Base-by-base conservation (phyloP, 2,113 vertebrate species). In the Picathartes gymnocephalus region DNA sequence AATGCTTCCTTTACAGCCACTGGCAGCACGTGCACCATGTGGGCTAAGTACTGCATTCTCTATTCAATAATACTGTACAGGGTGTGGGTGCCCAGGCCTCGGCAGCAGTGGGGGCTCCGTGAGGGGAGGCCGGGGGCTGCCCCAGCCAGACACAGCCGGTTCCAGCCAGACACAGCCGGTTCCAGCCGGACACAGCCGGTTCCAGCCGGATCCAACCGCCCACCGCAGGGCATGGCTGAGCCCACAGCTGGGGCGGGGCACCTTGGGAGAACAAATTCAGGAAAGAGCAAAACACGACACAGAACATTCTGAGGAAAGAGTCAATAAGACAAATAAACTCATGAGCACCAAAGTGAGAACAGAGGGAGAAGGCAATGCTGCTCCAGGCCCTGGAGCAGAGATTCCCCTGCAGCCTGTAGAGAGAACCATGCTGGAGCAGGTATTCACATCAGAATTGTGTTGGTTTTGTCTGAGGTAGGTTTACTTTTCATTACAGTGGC, bases 221-320 rank as follows among this genome's bases (percentile, higher is more conserved):
- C 15, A 3, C 8, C 0, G 0, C 37, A 44, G 27, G 24, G 21
- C 5, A 2, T 0, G 0, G 24, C 33, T 39, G 16, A 17, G 16
- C 24, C 42, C 0, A 0, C 1, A 1, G 40, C 4, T 0, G 0
- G 1, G 12, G 5, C 0, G 0, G 20, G 35, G 1, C 0, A 1
- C 11, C 2, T 9, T 0, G 1, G 16, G 23, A 10, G 25, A 71
- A 5, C 0, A 3, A n/a, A 4, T 28, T 37, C 17, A 44, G 24
- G 35, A 64, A 80, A 39, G 14, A 16, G 6, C 5, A 56, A 74
- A 93, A 25, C 5, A 5, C 0, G 1, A 6, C 24, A 19, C 5
- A 42, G 27, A 4, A 3, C 13, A 45, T 9, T 22, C 10, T 39
- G 31, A 73, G 35, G 19, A 11, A 58, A 35, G 37, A 27, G 13